Base-by-base conservation (phyloP, 2,113 vertebrate species). In the Amphiprion percula region DNA sequence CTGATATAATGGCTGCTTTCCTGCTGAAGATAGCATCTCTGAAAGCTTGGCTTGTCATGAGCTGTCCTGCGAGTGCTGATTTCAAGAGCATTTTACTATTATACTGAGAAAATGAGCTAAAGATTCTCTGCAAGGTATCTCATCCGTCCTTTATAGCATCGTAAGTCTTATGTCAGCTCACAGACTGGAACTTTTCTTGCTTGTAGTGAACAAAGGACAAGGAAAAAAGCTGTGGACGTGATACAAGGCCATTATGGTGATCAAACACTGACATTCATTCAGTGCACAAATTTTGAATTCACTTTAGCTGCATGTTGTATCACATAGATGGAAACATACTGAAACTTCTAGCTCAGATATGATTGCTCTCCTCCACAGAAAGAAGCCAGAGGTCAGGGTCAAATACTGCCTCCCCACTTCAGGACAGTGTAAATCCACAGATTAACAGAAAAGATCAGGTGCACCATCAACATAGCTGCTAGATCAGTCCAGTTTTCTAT, bases 1-100 rank as follows among this genome's bases (percentile, higher is more conserved):
- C 89, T 89, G 87, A 91, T 89, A 83, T 77, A 89, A 91, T 82
- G 86, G 88, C 79, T 83, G 85, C 84, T 87, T 55, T 75, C 75
- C 79, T 66, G 88, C 83, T 74, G 77, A 61, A 81, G 82, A 84
- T 69, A 82, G 60, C 71, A 62, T 83, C 82, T 74, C 77, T 65
- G 53, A 83, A 87, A 87, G 77, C 72, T 61, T 14, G 60, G 84
- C 72, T 85, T 83, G 87, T 82, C 73, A 62, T 10, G 66, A 70
- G 70, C 62, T 80, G 77, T 74, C 55, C 84, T 67, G 24, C 16
- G 10, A 77, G 74, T 67, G 68, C 69, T 76, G 54, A 78, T 78
- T 85, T 87, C 52, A 75, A 70, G 24, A 77, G 68, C 33, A 26
- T 82, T 75, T 56, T 11, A 66, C 47, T 60, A 24, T 62, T 41